Evolutionary conservation across 2,797 vertebrate species (phyloP).

Genomic region (Capromys pilorides): DNA sequence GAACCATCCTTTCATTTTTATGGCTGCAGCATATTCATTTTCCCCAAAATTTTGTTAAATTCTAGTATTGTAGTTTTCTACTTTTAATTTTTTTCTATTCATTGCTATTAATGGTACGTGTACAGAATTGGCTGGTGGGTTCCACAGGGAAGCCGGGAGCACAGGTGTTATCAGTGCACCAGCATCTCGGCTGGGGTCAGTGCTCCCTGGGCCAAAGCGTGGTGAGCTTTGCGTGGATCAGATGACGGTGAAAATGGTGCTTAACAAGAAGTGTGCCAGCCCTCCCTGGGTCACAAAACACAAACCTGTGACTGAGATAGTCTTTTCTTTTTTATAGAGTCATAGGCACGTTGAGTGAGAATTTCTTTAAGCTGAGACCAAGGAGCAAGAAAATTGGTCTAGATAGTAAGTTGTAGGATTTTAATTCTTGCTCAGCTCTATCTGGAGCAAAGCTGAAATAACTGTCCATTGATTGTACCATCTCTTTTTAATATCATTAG

Average conservation of each 20-base stretch:
- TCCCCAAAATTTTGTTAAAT: background rate
- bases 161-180: background rate
- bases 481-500: background rate
- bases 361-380: background rate
- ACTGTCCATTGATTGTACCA: background rate
- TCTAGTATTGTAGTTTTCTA: background rate
- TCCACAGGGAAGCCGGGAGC: background rate
- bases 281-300: background rate
- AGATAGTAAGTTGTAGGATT: background rate
- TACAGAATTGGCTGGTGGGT: background rate
- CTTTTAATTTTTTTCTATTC: background rate
- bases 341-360: background rate
- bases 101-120: background rate
- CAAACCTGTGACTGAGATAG: background rate
- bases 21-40: background rate
- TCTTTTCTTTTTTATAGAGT: background rate
- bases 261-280: background rate
- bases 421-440: background rate
- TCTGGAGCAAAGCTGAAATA: background rate
- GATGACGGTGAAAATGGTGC: background rate
- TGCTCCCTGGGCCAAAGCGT: background rate
- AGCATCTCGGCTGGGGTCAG: too few relatives aligned
- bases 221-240: background rate
- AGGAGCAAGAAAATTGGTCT: background rate
- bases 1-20: background rate